phyloP scores from a whole-genome alignment of 2,888 invertebrate species.

The Diarsia dahlii region DNA sequence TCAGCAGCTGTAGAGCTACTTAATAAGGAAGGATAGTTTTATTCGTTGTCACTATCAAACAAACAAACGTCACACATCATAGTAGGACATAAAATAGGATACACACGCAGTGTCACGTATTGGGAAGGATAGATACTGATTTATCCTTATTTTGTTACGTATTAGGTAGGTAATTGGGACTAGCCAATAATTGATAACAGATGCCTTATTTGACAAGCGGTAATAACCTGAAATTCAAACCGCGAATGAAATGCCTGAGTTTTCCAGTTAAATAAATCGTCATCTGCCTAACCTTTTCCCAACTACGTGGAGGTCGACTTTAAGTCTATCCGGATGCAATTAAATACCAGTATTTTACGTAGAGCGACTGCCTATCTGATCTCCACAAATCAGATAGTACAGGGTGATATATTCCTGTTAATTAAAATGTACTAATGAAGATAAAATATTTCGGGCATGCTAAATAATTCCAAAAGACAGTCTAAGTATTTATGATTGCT shows the following conservation, averaged over 20 bases:
- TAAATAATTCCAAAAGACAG: neutral
- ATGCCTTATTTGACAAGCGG: neutral
- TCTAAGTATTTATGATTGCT: neutral
- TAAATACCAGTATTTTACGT: too few species aligned
- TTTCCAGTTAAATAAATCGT: too few species aligned
- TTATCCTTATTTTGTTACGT: conserved; percentile 34
- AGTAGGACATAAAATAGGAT: neutral
- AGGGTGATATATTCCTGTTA: too few species aligned
- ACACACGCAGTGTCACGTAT: neutral
- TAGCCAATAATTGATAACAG: neutral
- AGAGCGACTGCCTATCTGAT: too few species aligned
- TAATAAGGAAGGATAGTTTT: neutral
- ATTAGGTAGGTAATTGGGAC: neutral
- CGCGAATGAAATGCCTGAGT: neutral
- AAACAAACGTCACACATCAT: conserved; percentile 13
- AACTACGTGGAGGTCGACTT: too few species aligned
- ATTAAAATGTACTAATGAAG: neutral
- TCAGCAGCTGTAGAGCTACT: neutral
- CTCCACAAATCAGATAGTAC: too few species aligned
- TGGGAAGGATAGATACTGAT: neutral
- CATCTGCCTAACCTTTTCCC: too few species aligned
- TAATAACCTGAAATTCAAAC: too few species aligned
- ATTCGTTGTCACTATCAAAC: neutral
- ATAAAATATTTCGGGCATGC: neutral
- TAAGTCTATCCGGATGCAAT: too few species aligned